Base-by-base conservation (phyloP, 2,888 invertebrate genomes). In the Ophion costatus region DNA sequence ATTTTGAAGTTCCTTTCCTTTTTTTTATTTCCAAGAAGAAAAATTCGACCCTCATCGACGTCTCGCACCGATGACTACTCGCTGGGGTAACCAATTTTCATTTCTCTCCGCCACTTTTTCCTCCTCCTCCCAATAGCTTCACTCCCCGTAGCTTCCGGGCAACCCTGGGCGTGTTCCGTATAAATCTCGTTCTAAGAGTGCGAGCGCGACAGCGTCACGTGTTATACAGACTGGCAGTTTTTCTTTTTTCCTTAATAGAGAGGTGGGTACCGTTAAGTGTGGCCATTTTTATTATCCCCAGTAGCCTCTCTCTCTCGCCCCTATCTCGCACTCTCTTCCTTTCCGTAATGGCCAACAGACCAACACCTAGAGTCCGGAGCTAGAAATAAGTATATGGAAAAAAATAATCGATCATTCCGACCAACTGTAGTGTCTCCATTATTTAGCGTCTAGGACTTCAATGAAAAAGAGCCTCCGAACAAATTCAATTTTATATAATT, bases 11-110 rank as follows among this genome's bases (percentile, higher is more conserved):
- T 45, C 14, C 45, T 14, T 45, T 11, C 42, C 9, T 42, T 11
- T 45, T 14, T 11, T 45, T 45, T 45, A 64, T 84, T 80, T 84
- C 82, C 82, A 80, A 22, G 51, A 59, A 33, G 20, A 24, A 71
- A 80, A 77, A 83, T 51, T 63, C 71, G 80, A 80, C 56, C 80
- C 80, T 83, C 75, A 80, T 80, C 84, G 84, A 73, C 76, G 80
- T 77, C 80, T 83, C 80, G 83, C 33, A 57, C 66, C 80, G 69
- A 69, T 75, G 75, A 74, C 66, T 78, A 29, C 64, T 45, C 45
- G 14, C 45, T 14, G 11, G 20, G 73, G 38, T 57, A 33, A 45
- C 81, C 61, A 79, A 83, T 83, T 83, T 83, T 79, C 79, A 78
- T 84, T 78, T 76, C 75, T 73, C 67, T 69, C 38, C 14, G 33